A percentile compares a stretch with the other conserved stretches of the same genome.
These are phyloP conservation scores for Microtus ochrogaster DNA, from an alignment of 2,113 vertebrate genomes.

Conservation along the genomic window DNA sequence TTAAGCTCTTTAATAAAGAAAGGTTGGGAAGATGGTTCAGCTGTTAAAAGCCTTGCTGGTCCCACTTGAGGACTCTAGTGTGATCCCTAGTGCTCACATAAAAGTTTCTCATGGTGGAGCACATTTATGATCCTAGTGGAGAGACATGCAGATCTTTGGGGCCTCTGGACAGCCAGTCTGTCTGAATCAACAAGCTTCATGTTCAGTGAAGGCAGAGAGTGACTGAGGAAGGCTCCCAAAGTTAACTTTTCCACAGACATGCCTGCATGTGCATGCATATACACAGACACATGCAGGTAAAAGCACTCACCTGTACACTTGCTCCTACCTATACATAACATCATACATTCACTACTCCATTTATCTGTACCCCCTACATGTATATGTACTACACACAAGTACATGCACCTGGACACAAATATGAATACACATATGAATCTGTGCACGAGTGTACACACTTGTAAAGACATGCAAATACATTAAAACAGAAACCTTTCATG, in stretches of 20 bases:
- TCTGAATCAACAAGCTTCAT: not conserved
- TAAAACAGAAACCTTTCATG: not conserved
- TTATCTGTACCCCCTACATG: not conserved
- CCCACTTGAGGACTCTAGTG: too few species aligned
- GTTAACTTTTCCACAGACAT: not conserved
- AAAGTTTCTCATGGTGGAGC: not conserved
- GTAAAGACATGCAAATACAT: not conserved
- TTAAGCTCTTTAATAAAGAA: not conserved
- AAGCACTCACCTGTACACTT: not conserved
- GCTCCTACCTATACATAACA: not conserved
- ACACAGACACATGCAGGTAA: not conserved
- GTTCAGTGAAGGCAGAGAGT: not conserved
- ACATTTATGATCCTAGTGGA: not conserved
- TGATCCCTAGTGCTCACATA: not conserved
- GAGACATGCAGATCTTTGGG: not conserved
- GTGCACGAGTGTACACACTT: not conserved
- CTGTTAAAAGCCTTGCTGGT: not conserved
- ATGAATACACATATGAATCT: not conserved
- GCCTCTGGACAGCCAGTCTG: not conserved
- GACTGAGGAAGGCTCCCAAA: not conserved
- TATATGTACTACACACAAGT: not conserved
- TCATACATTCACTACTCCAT: not conserved
- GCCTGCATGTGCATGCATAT: not conserved
- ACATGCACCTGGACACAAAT: not conserved
- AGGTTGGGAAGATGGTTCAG: not conserved